Percentiles rank a stretch among this genome's conserved stretches.
These are phyloP conservation scores for Siniperca scherzeri DNA, from an alignment of 2,797 vertebrate species.

Conservation along the genomic window DNA sequence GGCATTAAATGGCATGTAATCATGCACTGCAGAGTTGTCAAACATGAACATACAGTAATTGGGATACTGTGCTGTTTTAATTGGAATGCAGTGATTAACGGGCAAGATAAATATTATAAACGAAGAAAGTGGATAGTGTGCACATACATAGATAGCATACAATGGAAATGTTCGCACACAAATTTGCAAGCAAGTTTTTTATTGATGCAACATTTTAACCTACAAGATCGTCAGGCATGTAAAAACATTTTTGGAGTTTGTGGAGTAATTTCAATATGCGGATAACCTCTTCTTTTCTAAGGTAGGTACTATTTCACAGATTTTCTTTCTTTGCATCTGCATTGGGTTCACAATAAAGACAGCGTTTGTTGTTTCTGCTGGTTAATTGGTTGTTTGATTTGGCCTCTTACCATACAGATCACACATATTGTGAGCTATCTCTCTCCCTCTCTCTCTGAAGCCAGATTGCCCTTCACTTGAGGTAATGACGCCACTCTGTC, in stretches of 20 bases:
- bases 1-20: not conserved
- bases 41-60: not conserved
- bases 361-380: conserved; percentile 30
- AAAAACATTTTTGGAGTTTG: not conserved
- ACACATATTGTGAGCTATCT: not conserved
- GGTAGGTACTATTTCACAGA: not conserved
- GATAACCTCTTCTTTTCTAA: not conserved
- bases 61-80: not conserved
- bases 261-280: not conserved
- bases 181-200: not conserved
- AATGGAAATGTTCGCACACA: not conserved
- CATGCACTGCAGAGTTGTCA: not conserved
- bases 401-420: not conserved
- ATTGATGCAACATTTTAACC: not conserved
- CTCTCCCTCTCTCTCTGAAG: conserved; percentile 48
- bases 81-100: not conserved
- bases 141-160: not conserved
- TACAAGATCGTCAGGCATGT: not conserved
- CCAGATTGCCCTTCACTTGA: conserved; percentile 84
- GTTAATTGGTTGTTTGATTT: conserved; percentile 50
- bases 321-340: not conserved
- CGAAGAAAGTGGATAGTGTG: not conserved
- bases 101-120: not conserved
- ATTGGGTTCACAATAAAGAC: not conserved
- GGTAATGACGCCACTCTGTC: conserved; percentile 86